These are phyloP conservation scores for Cricetomys ansorgei DNA, from an alignment of 2,113 vertebrate genomes.

Conservation along the genomic window DNA sequence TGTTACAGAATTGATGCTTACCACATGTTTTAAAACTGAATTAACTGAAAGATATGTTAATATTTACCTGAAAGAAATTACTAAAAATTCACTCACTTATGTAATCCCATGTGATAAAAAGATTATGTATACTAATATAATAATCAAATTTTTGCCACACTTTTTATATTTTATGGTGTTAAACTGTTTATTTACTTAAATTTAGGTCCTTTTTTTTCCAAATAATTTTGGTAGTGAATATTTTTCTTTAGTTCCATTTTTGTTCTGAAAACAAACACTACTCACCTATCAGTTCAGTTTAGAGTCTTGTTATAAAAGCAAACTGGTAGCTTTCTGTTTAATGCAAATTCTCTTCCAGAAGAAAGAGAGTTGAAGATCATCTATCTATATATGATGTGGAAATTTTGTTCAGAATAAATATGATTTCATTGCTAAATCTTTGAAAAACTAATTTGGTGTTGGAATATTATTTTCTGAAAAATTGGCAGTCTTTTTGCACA, in stretches of 20 bases:
- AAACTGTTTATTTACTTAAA: slow-evolving; percentile 16
- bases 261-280: slow-evolving; percentile 1
- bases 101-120: background rate
- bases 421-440: background rate
- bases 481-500: background rate
- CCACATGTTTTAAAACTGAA: slow-evolving; percentile 10
- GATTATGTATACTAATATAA: background rate
- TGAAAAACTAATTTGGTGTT: background rate
- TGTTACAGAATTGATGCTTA: background rate
- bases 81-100: background rate
- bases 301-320: background rate
- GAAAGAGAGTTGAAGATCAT: background rate
- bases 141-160: background rate
- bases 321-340: background rate
- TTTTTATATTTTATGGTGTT: background rate
- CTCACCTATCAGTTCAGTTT: background rate
- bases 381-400: background rate
- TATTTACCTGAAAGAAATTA: slow-evolving; percentile 20
- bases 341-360: background rate
- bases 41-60: background rate
- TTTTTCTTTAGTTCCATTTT: slow-evolving; percentile 17
- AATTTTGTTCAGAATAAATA: background rate
- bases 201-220: slow-evolving; percentile 1
- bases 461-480: background rate
- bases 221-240: background rate